phyloP scores from a whole-genome alignment of 2,797 vertebrate genomes.

The Amblyopsis hoosieri region DNA sequence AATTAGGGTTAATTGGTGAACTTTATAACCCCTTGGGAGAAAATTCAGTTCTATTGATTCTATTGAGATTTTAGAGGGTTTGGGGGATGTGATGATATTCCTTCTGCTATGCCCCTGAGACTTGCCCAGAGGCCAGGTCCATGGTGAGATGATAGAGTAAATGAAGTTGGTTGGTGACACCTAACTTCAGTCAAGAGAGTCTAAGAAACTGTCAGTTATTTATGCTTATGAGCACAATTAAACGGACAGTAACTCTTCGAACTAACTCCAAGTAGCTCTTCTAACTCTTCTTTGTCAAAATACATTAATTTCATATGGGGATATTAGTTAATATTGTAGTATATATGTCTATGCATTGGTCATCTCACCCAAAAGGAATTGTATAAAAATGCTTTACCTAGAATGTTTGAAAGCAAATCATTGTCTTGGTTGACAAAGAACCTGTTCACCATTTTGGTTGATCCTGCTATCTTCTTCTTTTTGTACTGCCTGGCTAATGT shows the following conservation, averaged over 20 bases:
- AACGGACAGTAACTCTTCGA: background rate
- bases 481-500: constrained; percentile 21
- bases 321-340: no score
- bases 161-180: constrained; percentile 1
- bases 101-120: constrained; percentile 50
- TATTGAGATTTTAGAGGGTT: constrained; percentile 28
- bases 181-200: constrained; percentile 1
- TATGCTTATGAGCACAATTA: no score
- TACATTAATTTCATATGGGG: no score
- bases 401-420: no score
- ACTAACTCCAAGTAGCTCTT: no score
- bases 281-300: background rate
- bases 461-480: constrained; percentile 20
- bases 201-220: background rate
- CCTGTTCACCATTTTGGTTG: background rate
- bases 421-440: no score
- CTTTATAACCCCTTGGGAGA: constrained; percentile 68
- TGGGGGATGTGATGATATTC: constrained; percentile 28
- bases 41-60: constrained; percentile 36
- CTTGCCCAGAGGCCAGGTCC: constrained; percentile 61
- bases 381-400: no score
- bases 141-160: constrained; percentile 21
- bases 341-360: no score
- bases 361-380: no score
- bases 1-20: constrained; percentile 82